Conservation (phyloP, 2,888 invertebrate species). For the Tetragonisca angustula region DNA sequence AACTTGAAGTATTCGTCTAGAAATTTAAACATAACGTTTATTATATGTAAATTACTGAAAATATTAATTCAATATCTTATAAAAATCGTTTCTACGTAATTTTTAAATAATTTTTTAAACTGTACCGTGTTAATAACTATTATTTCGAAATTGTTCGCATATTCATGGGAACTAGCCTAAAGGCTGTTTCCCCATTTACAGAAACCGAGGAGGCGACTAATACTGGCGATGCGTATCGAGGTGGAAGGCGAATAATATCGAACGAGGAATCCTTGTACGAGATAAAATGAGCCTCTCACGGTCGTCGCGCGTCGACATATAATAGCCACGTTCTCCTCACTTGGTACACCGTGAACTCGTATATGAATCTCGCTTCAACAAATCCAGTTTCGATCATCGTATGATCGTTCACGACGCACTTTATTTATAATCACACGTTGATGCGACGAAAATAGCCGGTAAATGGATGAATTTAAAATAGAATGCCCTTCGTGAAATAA, state of each 20-base stretch:
- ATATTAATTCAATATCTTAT: not conserved
- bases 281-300: constrained; percentile 70
- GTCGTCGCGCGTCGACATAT: constrained; percentile 59
- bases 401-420: not conserved
- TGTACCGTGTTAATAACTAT: not conserved
- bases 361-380: constrained; percentile 47
- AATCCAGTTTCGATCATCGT: constrained; percentile 38
- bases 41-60: not conserved
- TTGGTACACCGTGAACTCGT: constrained; percentile 42
- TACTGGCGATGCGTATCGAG: constrained; percentile 51
- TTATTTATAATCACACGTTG: not conserved
- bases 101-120: not conserved
- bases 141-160: constrained; percentile 39
- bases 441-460: not conserved
- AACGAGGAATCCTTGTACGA: constrained; percentile 71
- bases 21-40: not conserved
- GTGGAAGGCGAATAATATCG: constrained; percentile 67
- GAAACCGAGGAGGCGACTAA: constrained; percentile 57
- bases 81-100: not conserved
- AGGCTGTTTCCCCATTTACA: constrained; percentile 58
- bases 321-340: constrained; percentile 70
- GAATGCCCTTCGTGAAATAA: not conserved
- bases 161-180: constrained; percentile 44
- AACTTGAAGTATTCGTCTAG: not conserved
- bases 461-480: not conserved